phyloP scores from a whole-genome alignment of 2,113 vertebrate genomes.

The Rafetus swinhoei region DNA sequence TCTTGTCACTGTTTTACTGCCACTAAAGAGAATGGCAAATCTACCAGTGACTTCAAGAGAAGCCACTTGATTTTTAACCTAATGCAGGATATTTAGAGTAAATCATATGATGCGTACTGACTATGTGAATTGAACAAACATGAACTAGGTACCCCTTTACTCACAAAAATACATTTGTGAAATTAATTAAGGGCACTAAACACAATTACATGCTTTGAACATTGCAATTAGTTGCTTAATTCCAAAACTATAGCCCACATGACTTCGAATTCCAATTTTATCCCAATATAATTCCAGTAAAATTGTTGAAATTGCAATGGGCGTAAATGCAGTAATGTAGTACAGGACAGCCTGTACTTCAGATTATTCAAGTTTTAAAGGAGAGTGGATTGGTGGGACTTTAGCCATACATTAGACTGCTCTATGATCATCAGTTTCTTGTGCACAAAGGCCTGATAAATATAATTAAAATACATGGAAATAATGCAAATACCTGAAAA shows the following conservation, averaged over 20 bases:
- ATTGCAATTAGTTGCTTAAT: neutral
- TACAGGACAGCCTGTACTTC: neutral
- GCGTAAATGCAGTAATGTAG: neutral
- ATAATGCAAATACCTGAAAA: neutral
- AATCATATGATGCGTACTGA: neutral
- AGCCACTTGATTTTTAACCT: neutral
- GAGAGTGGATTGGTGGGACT: neutral
- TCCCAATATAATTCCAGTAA: neutral
- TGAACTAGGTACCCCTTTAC: neutral
- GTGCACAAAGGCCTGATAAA: neutral
- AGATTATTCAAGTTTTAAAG: neutral
- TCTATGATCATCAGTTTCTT: neutral
- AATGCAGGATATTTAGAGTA: neutral
- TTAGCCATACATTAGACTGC: neutral
- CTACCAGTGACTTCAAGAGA: neutral
- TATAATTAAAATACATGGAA: neutral
- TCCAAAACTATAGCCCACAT: neutral
- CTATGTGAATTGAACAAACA: neutral
- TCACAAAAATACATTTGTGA: neutral
- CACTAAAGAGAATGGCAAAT: rapidly evolving
- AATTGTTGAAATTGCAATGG: neutral
- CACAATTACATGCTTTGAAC: neutral
- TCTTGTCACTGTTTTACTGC: neutral
- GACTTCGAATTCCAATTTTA: neutral
- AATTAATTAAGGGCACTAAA: neutral